Evolutionary conservation across 1,140 invertebrate species (phyloP).

Genomic region (Drosophila pandora): DNA sequence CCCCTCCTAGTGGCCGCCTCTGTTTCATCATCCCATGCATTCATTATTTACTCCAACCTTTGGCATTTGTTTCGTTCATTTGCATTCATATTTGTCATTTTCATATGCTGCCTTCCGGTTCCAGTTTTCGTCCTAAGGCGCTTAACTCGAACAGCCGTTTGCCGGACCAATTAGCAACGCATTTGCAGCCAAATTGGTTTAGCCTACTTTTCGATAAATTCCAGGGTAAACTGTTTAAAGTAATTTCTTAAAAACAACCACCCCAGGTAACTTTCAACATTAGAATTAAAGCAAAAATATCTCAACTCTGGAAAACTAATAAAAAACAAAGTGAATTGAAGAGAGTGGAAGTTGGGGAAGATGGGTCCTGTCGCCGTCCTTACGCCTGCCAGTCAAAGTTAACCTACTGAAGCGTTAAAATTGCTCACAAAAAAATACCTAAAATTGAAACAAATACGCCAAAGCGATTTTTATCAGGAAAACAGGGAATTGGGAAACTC

Average conservation of each 20-base stretch:
- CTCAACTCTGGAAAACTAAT: constrained; percentile 43
- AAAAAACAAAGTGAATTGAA: constrained; percentile 33
- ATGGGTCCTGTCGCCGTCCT: constrained; percentile 35
- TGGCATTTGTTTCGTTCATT: constrained; percentile 19
- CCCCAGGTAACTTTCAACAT: constrained; percentile 52
- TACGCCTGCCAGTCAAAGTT: constrained; percentile 74
- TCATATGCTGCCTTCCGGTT: constrained; percentile 62
- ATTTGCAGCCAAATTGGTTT: constrained; percentile 63
- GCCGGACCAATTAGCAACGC: constrained; percentile 69
- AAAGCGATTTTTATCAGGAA: constrained; percentile 68
- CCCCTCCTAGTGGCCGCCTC: neutral
- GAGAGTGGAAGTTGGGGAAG: constrained; percentile 4
- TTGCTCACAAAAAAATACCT: constrained; percentile 59
- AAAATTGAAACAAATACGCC: constrained; percentile 79
- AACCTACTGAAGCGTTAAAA: constrained; percentile 82
- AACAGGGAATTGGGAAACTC: constrained; percentile 28
- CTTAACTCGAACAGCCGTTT: constrained; percentile 47
- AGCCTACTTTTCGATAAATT: constrained; percentile 47
- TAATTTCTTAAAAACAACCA: neutral
- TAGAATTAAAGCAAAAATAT: constrained; percentile 50
- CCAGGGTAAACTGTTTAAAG: constrained; percentile 21
- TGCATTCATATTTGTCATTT: constrained; percentile 73
- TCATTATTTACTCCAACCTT: constrained; percentile 7
- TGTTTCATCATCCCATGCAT: neutral
- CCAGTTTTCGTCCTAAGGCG: constrained; percentile 50